Evolutionary conservation across 2,888 invertebrate genomes (phyloP).

Genomic region (Andrena chrysosceles): DNA sequence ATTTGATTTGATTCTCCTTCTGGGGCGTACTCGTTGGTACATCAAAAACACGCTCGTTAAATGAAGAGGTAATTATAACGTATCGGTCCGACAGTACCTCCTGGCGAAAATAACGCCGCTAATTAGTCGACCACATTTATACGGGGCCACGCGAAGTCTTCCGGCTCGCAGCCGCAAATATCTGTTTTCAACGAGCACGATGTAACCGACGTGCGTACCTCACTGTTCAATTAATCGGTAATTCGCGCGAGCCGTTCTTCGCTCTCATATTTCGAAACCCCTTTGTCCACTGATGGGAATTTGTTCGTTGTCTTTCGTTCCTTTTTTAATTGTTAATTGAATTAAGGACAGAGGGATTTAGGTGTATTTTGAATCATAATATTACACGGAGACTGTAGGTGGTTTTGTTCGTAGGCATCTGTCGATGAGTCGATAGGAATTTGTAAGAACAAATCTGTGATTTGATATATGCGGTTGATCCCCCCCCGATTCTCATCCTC

Average conservation of each 20-base stretch:
- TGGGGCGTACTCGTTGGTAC: background rate
- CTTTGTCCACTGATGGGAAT: background rate
- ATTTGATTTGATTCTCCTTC: background rate
- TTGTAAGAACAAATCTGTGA: background rate
- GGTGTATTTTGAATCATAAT: no score
- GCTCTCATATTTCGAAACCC: background rate
- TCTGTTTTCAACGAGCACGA: constrained; percentile 40
- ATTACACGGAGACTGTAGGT: no score
- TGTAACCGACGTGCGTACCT: constrained; percentile 49
- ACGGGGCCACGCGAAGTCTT: constrained; percentile 49
- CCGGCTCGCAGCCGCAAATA: constrained; percentile 51
- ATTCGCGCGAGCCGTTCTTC: constrained; percentile 8
- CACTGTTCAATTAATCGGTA: constrained; percentile 63
- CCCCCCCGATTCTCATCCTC: background rate
- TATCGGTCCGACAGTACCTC: constrained; percentile 40
- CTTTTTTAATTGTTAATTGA: background rate
- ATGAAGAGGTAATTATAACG: constrained; percentile 48
- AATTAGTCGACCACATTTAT: constrained; percentile 67
- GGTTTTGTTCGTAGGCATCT: no score
- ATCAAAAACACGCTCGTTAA: constrained; percentile 45
- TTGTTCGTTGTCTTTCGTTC: background rate
- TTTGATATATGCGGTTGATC: background rate
- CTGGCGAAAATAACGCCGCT: constrained; percentile 60
- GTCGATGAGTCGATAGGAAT: background rate
- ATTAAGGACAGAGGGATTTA: no score